A percentile compares a stretch with the other conserved stretches of the same genome.
phyloP scores from a whole-genome alignment of 1,140 invertebrate species.

The Acyrthosiphon pisum region DNA sequence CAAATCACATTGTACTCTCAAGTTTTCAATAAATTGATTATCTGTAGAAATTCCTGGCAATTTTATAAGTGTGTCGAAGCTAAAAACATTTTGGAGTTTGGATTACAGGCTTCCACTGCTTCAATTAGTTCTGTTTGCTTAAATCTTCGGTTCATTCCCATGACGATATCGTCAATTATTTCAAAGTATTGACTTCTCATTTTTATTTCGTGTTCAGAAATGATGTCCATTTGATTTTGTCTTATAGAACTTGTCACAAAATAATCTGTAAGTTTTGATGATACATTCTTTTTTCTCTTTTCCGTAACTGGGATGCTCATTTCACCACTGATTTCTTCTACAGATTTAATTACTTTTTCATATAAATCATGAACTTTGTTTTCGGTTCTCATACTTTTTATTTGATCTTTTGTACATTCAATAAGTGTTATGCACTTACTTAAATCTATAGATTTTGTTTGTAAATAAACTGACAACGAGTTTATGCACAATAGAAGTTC shows the following conservation, averaged over 20 bases:
- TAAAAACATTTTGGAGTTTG: too few relatives aligned
- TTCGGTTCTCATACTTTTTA: background rate
- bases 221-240: too few relatives aligned
- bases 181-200: slow-evolving; percentile 12
- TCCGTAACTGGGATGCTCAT: background rate
- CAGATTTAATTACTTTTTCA: background rate
- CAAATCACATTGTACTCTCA: slow-evolving; percentile 27
- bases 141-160: too few relatives aligned
- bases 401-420: slow-evolving; percentile 24
- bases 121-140: too few relatives aligned
- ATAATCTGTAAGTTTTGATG: slow-evolving; percentile 36
- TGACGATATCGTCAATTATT: slow-evolving; percentile 27
- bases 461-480: slow-evolving; percentile 17
- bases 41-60: slow-evolving; percentile 33
- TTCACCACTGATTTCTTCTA: background rate
- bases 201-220: background rate
- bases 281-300: slow-evolving; percentile 10
- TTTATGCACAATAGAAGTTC: slow-evolving; percentile 9
- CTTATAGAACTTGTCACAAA: slow-evolving; percentile 13
- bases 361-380: slow-evolving; percentile 18
- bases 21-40: slow-evolving; percentile 35
- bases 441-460: slow-evolving; percentile 11
- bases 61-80: too few relatives aligned
- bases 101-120: too few relatives aligned
- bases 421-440: background rate